Evolutionary conservation across 2,888 invertebrate species (phyloP).

Genomic region (Tortricodes alternella): DNA sequence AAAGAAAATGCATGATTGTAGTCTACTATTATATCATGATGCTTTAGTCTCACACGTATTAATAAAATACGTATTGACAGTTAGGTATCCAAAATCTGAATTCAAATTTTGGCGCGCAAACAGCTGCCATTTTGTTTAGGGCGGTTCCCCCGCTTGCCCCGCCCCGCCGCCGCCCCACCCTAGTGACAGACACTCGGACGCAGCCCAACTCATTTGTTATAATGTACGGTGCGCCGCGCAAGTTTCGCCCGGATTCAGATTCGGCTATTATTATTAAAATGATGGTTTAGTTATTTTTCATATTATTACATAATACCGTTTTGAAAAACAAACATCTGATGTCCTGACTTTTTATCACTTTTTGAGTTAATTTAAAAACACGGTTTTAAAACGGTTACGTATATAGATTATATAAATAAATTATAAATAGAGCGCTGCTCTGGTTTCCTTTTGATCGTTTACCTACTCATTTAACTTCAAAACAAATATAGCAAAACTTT

Average conservation of each 20-base stretch:
- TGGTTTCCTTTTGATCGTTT: too few species aligned
- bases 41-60: not conserved
- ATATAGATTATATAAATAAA: too few species aligned
- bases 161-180: conserved; percentile 79
- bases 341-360: too few species aligned
- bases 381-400: too few species aligned
- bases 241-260: conserved; percentile 48
- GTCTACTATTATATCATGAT: too few species aligned
- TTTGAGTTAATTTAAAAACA: too few species aligned
- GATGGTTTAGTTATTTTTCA: conserved; percentile 17
- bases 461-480: too few species aligned
- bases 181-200: conserved; percentile 74
- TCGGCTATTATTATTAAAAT: conserved; percentile 12
- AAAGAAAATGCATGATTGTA: too few species aligned
- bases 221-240: conserved; percentile 68
- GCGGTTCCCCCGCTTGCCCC: conserved; percentile 78
- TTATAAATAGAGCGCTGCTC: too few species aligned
- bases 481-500: too few species aligned
- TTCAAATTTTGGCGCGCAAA: conserved; percentile 83
- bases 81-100: conserved; percentile 46
- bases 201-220: conserved; percentile 81
- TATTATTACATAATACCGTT: not conserved
- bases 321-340: too few species aligned
- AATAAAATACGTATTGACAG: not conserved
- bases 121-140: conserved; percentile 84